Conservation (phyloP, 2,797 vertebrate species). For the Falco cherrug region DNA sequence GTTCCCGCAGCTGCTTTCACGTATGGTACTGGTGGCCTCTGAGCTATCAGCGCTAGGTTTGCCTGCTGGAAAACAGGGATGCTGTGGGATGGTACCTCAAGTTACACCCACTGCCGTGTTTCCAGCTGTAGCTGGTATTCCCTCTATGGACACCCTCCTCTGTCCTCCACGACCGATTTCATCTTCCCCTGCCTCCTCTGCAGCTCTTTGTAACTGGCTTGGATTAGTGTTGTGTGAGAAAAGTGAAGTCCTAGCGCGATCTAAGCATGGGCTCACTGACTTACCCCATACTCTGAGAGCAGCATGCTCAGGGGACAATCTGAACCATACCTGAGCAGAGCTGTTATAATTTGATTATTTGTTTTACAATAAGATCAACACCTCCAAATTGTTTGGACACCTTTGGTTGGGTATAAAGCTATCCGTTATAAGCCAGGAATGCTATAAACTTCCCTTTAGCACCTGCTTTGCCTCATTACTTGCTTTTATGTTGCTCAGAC, state of each 20-base stretch:
- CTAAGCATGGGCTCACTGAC: background rate
- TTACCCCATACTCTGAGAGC: background rate
- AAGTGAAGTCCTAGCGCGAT: background rate
- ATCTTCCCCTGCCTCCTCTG: background rate
- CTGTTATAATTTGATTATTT: background rate
- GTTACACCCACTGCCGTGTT: background rate
- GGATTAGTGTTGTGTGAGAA: background rate
- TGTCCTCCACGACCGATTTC: background rate
- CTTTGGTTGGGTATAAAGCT: background rate
- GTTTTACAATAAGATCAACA: background rate
- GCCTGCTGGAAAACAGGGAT: background rate
- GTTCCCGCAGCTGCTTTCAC: background rate
- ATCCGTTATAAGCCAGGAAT: background rate
- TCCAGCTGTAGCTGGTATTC: background rate
- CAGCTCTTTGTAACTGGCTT: background rate
- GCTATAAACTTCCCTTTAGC: background rate
- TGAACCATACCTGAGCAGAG: background rate
- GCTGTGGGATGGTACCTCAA: accelerated
- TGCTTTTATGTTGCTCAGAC: background rate
- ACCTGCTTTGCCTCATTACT: background rate
- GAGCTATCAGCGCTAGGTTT: background rate
- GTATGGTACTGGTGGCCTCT: background rate
- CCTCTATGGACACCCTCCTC: background rate
- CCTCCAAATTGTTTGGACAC: background rate
- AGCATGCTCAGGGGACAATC: background rate